Evolutionary conservation across 2,113 vertebrate genomes (phyloP).

Genomic region (Cnemophilus loriae): DNA sequence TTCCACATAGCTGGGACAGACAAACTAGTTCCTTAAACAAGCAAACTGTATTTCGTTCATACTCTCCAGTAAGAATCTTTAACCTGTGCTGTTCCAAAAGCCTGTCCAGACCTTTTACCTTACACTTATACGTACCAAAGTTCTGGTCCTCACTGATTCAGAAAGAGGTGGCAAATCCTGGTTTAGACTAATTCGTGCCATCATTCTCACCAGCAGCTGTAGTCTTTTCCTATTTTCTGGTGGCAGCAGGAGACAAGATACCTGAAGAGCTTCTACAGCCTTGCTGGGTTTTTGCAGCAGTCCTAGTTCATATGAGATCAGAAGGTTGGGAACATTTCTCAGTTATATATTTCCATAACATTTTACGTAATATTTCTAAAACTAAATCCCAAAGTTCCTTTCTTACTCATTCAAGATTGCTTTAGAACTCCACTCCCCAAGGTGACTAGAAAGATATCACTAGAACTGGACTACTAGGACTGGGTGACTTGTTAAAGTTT

Average conservation of each 20-base stretch:
- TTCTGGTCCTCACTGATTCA: slow-evolving; percentile 75
- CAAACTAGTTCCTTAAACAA: neutral
- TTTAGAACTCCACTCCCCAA: neutral
- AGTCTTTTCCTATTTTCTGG: slow-evolving; percentile 82
- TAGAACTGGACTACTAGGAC: neutral
- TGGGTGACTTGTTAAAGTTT: neutral
- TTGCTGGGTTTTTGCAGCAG: slow-evolving; percentile 70
- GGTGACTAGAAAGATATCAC: neutral
- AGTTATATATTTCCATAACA: neutral
- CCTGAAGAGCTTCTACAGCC: slow-evolving; percentile 80
- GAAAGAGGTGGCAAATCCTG: slow-evolving; percentile 79
- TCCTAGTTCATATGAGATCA: slow-evolving; percentile 49
- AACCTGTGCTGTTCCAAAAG: neutral
- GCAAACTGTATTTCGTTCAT: neutral
- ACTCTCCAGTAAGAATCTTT: neutral
- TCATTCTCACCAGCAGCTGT: slow-evolving; percentile 82
- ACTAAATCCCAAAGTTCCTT: neutral
- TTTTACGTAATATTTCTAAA: neutral
- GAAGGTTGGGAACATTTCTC: neutral
- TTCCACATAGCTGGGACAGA: neutral
- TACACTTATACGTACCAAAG: slow-evolving; percentile 68
- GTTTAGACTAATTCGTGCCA: slow-evolving; percentile 78
- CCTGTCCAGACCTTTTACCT: neutral
- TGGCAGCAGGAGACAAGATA: slow-evolving; percentile 82
- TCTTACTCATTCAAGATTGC: neutral